Percentiles rank a stretch among this genome's conserved stretches.
Conservation (phyloP, 1,140 invertebrate species). For the Papilio xuthus region DNA sequence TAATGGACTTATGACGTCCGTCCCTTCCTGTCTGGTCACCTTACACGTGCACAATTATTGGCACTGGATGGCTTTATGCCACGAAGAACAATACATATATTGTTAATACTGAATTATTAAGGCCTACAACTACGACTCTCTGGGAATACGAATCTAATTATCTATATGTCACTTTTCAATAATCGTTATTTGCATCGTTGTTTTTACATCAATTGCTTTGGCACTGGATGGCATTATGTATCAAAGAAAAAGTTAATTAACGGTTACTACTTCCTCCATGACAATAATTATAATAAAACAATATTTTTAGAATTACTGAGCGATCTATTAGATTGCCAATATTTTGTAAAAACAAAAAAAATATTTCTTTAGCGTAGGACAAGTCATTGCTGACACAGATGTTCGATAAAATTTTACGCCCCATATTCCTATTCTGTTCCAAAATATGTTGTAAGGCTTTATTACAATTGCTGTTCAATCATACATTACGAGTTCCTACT, state of each 20-base stretch:
- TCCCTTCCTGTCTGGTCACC: conserved; percentile 29
- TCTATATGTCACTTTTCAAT: background rate
- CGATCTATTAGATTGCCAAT: no score
- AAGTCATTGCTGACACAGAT: conserved; percentile 16
- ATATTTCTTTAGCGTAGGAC: conserved; percentile 14
- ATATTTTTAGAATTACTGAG: no score
- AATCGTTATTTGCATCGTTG: no score
- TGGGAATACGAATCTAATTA: no score
- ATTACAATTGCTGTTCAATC: conserved; percentile 29
- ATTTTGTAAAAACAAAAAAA: background rate
- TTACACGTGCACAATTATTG: conserved; percentile 31
- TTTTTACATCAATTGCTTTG: no score
- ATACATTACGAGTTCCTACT: background rate
- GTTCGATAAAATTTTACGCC: conserved; percentile 23
- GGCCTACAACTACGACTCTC: background rate
- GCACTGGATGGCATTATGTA: no score
- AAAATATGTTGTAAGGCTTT: conserved; percentile 31
- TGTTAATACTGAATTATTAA: background rate
- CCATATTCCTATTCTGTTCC: conserved; percentile 23
- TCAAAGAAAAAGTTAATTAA: no score
- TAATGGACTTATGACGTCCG: conserved; percentile 34
- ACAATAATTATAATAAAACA: no score
- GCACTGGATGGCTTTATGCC: background rate
- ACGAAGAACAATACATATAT: conserved; percentile 11
- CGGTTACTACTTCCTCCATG: no score